Conservation (phyloP, 1,140 invertebrate genomes). For the Goniozus legneri region DNA sequence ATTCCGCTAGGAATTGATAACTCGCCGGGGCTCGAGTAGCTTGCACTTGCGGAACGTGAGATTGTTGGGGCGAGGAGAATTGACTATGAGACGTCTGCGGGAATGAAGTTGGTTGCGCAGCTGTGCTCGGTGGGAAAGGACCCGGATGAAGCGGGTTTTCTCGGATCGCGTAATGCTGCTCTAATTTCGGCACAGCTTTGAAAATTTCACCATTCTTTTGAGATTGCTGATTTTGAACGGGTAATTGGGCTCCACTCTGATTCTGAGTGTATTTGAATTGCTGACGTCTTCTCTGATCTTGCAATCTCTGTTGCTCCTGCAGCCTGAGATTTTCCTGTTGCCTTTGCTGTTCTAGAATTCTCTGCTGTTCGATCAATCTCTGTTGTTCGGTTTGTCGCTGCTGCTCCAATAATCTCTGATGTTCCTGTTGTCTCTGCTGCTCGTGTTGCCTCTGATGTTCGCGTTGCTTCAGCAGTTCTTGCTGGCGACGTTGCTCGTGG, state of each 20-base stretch:
- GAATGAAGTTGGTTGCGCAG: slow-evolving; percentile 19
- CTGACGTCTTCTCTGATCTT: slow-evolving; percentile 37
- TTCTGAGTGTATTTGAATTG: slow-evolving; percentile 43
- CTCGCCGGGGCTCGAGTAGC: slow-evolving; percentile 13
- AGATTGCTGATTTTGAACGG: slow-evolving; percentile 42
- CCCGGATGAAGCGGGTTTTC: slow-evolving; percentile 50
- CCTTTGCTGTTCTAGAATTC: slow-evolving; percentile 31
- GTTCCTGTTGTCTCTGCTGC: slow-evolving; percentile 38
- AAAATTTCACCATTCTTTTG: slow-evolving; percentile 65
- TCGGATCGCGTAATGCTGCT: slow-evolving; percentile 63
- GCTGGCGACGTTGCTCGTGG: slow-evolving; percentile 39
- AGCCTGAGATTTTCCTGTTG: slow-evolving; percentile 25
- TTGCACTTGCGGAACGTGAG: slow-evolving; percentile 21
- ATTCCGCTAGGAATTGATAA: slow-evolving; percentile 23
- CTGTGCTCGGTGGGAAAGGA: slow-evolving; percentile 43
- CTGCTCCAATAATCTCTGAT: slow-evolving; percentile 31
- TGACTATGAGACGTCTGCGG: slow-evolving; percentile 23
- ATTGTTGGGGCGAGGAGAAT: slow-evolving; percentile 30
- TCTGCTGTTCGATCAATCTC: slow-evolving; percentile 25
- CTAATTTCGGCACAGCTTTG: slow-evolving; percentile 70
- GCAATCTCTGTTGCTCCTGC: slow-evolving; percentile 27
- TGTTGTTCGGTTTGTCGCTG: slow-evolving; percentile 29
- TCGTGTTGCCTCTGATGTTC: slow-evolving; percentile 37
- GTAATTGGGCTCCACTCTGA: slow-evolving; percentile 33
- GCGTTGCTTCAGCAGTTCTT: slow-evolving; percentile 35